phyloP scores from a whole-genome alignment of 2,797 vertebrate genomes.

The Neostethus bicornis region DNA sequence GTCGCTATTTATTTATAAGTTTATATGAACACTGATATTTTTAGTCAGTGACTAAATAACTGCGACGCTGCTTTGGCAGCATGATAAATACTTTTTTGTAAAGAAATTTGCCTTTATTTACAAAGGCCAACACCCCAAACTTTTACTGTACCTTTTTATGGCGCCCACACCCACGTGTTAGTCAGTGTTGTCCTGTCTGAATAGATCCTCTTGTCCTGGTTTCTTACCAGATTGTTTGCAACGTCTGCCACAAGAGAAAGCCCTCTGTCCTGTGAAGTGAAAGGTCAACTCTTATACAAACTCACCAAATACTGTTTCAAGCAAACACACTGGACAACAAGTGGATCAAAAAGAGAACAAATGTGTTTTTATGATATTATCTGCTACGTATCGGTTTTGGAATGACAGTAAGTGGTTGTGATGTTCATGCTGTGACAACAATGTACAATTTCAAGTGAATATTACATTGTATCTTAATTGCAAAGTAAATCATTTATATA shows the following conservation, averaged over 20 bases:
- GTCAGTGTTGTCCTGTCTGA: constrained; percentile 74
- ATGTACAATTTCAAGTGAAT: constrained; percentile 61
- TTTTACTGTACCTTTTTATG: constrained; percentile 65
- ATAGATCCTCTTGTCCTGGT: constrained; percentile 67
- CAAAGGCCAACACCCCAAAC: constrained; percentile 86
- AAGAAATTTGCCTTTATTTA: constrained; percentile 96
- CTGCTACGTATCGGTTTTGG: constrained; percentile 47
- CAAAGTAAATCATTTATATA: constrained; percentile 41
- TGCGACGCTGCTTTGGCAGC: constrained; percentile 96
- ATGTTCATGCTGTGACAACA: constrained; percentile 71
- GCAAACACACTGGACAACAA: constrained; percentile 43
- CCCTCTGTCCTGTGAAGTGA: constrained; percentile 47
- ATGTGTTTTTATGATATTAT: constrained; percentile 49
- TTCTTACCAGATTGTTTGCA: constrained; percentile 56
- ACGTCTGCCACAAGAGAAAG: constrained; percentile 59
- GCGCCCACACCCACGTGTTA: constrained; percentile 67
- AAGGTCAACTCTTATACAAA: constrained; percentile 61
- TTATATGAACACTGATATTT: constrained; percentile 93
- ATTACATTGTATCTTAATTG: constrained; percentile 59
- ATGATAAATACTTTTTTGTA: constrained; percentile 90
- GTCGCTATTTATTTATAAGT: constrained; percentile 93
- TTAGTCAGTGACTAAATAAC: constrained; percentile 99
- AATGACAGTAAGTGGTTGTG: constrained; percentile 55
- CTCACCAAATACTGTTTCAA: constrained; percentile 51
- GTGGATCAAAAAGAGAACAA: constrained; percentile 43